Percentiles rank a stretch among this genome's conserved stretches.
These are phyloP conservation scores for Leptinotarsa haldemani DNA, from an alignment of 2,888 invertebrate genomes.

Conservation along the genomic window DNA sequence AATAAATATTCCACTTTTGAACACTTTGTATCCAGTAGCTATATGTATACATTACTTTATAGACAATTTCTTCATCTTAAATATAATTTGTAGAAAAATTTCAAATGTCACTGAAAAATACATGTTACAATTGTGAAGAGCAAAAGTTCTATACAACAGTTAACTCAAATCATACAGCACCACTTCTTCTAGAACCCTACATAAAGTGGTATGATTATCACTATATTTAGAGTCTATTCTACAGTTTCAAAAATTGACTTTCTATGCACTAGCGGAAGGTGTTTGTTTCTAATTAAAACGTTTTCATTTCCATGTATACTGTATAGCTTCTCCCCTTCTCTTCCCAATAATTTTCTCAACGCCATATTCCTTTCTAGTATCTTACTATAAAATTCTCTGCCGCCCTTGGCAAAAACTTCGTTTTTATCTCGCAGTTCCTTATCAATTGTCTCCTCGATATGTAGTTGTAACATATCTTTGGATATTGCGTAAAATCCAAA, in stretches of 20 bases:
- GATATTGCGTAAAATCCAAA: constrained; percentile 73
- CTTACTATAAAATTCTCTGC: constrained; percentile 81
- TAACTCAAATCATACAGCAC: too few relatives aligned
- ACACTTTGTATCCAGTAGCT: too few relatives aligned
- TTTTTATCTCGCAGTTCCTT: constrained; percentile 71
- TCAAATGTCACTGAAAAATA: too few relatives aligned
- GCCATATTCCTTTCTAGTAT: constrained; percentile 79
- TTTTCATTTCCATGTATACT: constrained; percentile 78
- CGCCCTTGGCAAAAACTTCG: constrained; percentile 76
- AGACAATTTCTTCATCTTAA: too few relatives aligned
- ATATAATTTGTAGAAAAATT: too few relatives aligned
- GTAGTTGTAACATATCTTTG: constrained; percentile 74
- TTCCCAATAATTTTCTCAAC: constrained; percentile 74
- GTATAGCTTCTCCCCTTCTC: constrained; percentile 72
- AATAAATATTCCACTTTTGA: too few relatives aligned
- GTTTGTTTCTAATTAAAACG: constrained; percentile 73
- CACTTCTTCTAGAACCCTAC: too few relatives aligned
- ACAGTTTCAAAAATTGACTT: constrained; percentile 73
- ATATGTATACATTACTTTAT: too few relatives aligned
- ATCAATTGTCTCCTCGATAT: constrained; percentile 75
- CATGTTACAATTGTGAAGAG: too few relatives aligned
- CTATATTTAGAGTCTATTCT: neutral
- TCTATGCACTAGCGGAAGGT: constrained; percentile 74
- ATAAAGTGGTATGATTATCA: neutral
- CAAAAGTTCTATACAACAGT: too few relatives aligned